Evolutionary conservation across 1,140 invertebrate species (phyloP), one percentile per base, ranked within the genome.

Genomic region (Doryteuthis pealeii): DNA sequence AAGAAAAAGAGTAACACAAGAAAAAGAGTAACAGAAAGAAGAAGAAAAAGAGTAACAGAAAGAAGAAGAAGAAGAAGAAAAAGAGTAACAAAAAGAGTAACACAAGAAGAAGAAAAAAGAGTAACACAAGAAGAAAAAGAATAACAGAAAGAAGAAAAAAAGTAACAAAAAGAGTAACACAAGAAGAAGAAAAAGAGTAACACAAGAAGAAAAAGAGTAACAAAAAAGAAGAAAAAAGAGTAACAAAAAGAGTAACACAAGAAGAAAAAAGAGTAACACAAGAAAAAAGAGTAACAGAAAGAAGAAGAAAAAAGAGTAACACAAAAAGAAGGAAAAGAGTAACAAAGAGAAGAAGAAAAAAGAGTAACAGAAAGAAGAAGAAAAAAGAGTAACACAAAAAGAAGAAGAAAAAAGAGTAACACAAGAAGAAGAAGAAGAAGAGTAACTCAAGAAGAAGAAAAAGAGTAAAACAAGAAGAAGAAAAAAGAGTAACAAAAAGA

Each of bases 381-480:
- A 40, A 40, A 5, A 3, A 40, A 40, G 10, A 40, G n/a, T n/a
- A n/a, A n/a, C n/a, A n/a, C n/a, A 40, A 72, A 40, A 49, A 5
- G 14, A 30, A 67, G 70, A 73, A 22, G 35, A 54, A 33, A 28
- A 73, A 30, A 76, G 12, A 73, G 54, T 73, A 1, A 76, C 28
- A 73, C 10, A 73, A 30, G 40, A 12, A 65, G 49, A 73, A 28
- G 73, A 30, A 72, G 71, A 72, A 43, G 45, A 3, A 69, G 31
- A 10, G 72, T 54, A 15, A 70, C 26, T 66, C 67, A 32, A 73
- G 31, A 43, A 28, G 68, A 10, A 73, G 32, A 68, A 14, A 68
- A 35, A 26, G 26, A 70, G 33, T 73, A 4, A 73, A 62, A 66
- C 18, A 49, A 43, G 54, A n/a, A 70, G 22, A 22, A 70, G 32